Conservation (phyloP, 2,797 vertebrate genomes). For the Oreortyx pictus region DNA sequence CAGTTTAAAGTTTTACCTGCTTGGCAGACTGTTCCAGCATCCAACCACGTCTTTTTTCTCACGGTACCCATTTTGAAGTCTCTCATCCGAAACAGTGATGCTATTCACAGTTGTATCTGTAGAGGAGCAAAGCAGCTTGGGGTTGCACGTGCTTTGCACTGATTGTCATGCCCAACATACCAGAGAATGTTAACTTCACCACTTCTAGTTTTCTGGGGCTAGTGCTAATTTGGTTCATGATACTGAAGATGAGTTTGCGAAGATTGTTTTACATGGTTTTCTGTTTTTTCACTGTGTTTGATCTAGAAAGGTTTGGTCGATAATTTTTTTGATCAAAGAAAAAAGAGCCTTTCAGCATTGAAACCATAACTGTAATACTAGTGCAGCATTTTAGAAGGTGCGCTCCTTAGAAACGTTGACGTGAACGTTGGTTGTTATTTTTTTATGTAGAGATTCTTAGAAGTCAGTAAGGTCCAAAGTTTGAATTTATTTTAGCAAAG, state of each 20-base stretch:
- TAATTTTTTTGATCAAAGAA: background rate
- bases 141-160: background rate
- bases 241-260: background rate
- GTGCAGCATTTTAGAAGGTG: background rate
- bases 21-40: background rate
- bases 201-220: background rate
- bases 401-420: background rate
- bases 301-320: background rate
- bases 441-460: background rate
- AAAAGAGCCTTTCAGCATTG: background rate
- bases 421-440: background rate
- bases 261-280: background rate
- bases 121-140: background rate
- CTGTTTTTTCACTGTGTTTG: background rate
- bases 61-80: background rate
- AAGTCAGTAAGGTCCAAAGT: background rate
- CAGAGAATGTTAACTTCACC: fast-evolving
- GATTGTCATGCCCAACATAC: background rate
- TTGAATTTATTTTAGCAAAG: background rate
- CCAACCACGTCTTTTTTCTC: background rate
- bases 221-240: background rate
- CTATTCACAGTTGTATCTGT: background rate
- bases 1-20: conserved; percentile 52
- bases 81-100: background rate
- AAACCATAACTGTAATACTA: background rate